Evolutionary conservation across 2,113 vertebrate genomes (phyloP), one percentile per base, ranked within the genome.

Genomic region (mouse (Mus musculus)): DNA sequence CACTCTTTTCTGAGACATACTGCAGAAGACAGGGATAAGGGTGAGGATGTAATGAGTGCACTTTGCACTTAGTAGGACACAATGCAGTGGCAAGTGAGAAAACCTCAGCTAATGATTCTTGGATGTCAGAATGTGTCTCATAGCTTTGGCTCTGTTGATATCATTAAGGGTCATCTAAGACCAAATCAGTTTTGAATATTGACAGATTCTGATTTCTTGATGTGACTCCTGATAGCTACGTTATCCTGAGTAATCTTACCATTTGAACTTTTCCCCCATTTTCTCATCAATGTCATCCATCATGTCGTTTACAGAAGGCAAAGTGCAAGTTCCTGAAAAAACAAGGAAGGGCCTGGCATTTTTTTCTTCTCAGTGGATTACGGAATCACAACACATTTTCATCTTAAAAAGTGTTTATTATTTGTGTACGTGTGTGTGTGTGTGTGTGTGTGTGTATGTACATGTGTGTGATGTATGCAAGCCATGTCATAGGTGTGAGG

Each of bases 251-350:
- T 73, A n/a, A 11, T 94, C 97, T 81, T 98, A 98, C 98, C 98
- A 99, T 98, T 98, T 98, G 81, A 98, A 96, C 72, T 98, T 98
- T 71, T 97, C 95, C 42, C 75, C 96, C 93, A 96, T 98, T 86
- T 97, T 99, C 39, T 99, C 98, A 90, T 99, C 98, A 88, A 98
- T 98, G 46, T 98, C 98, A 39, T 98, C 93, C 95, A 99, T 90
- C 99, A 99, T 99, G 89, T 97, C 97, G 7, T 97, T 92, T 80
- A 95, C 78, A 1, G 98, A 19, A 39, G 99, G 99, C 88, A 99
- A 98, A 67, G 0, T 94, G 61, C 96, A 98, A 56, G 97, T 96
- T 86, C 99, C 99, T 99, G 91, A 52, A 95, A 95, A 95, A 89
- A 95, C 46, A 95, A 16, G 12, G 36, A 76, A 72, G 63, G 30